Percentiles rank a stretch among this genome's conserved stretches.
Evolutionary conservation across 2,113 vertebrate genomes (phyloP).

Genomic region (Corvus cornix): DNA sequence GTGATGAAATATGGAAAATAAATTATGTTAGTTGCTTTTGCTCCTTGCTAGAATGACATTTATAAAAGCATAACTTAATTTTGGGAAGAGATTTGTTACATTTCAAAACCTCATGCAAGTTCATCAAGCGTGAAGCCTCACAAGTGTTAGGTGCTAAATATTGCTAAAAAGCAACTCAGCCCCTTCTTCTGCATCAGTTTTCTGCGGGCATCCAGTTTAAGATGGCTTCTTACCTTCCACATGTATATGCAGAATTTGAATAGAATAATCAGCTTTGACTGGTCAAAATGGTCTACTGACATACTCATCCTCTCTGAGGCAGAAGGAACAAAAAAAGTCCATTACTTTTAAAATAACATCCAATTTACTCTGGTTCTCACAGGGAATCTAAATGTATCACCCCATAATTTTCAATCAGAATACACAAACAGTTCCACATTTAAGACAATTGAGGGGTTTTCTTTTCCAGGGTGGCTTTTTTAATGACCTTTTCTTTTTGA

Average conservation of each 20-base stretch:
- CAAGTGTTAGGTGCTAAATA: not conserved
- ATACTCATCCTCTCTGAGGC: not conserved
- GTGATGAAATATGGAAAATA: not conserved
- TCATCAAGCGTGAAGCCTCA: not conserved
- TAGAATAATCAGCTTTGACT: not conserved
- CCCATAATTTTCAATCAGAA: not conserved
- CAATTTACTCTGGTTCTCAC: not conserved
- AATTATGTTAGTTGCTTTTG: not conserved
- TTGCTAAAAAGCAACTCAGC: not conserved
- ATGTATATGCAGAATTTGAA: not conserved
- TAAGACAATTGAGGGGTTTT: not conserved
- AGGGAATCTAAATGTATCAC: not conserved
- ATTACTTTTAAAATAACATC: not conserved
- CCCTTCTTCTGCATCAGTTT: not conserved
- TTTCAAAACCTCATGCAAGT: not conserved
- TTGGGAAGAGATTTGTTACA: not conserved
- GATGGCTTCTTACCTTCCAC: not conserved
- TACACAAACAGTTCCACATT: not conserved
- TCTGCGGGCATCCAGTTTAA: not conserved
- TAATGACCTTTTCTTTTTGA: not conserved
- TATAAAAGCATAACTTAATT: conserved; percentile 21
- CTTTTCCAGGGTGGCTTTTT: not conserved
- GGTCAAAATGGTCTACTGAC: not conserved
- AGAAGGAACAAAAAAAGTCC: not conserved
- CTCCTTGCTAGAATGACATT: not conserved